A percentile compares a stretch with the other conserved stretches of the same genome.
Conservation (phyloP, 2,888 invertebrate genomes). For the Ferrisia virgata region DNA sequence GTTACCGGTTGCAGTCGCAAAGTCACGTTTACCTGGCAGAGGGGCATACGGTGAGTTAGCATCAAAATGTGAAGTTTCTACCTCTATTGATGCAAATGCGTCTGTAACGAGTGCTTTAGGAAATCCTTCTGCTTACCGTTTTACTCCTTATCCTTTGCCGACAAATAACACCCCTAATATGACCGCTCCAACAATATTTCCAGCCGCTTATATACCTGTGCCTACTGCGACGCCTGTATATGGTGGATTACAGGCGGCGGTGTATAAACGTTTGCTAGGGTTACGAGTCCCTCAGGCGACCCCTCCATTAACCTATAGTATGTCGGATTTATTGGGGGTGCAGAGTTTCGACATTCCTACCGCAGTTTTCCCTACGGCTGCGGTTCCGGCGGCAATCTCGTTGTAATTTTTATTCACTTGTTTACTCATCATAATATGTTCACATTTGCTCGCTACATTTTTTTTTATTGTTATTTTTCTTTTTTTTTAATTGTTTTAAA, state of each 20-base stretch:
- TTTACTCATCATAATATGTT: neutral
- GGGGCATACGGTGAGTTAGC: slow-evolving; percentile 92
- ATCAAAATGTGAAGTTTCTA: slow-evolving; percentile 45
- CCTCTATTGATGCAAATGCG: slow-evolving; percentile 51
- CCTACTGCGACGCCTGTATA: slow-evolving; percentile 47
- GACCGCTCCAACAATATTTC: slow-evolving; percentile 35
- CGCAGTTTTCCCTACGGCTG: slow-evolving; percentile 31
- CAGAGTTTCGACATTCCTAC: slow-evolving; percentile 64
- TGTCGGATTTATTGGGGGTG: slow-evolving; percentile 69
- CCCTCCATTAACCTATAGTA: slow-evolving; percentile 58
- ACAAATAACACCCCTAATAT: slow-evolving; percentile 48
- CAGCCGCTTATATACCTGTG: slow-evolving; percentile 45
- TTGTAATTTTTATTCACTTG: slow-evolving; percentile 49
- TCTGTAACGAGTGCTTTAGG: slow-evolving; percentile 54
- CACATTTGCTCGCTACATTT: neutral
- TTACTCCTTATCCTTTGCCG: slow-evolving; percentile 64
- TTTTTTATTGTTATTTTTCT: neutral
- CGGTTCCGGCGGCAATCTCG: slow-evolving; percentile 50
- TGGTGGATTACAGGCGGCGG: slow-evolving; percentile 48
- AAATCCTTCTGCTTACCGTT: slow-evolving; percentile 58
- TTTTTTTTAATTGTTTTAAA: slow-evolving; percentile 13
- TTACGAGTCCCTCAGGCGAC: slow-evolving; percentile 47
- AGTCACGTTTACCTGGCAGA: slow-evolving; percentile 91
- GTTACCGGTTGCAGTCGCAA: slow-evolving; percentile 94
- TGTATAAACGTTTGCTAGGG: slow-evolving; percentile 48